Percentiles rank a stretch among this genome's conserved stretches.
phyloP scores from a whole-genome alignment of 2,113 vertebrate genomes.

The Delphinus delphis region DNA sequence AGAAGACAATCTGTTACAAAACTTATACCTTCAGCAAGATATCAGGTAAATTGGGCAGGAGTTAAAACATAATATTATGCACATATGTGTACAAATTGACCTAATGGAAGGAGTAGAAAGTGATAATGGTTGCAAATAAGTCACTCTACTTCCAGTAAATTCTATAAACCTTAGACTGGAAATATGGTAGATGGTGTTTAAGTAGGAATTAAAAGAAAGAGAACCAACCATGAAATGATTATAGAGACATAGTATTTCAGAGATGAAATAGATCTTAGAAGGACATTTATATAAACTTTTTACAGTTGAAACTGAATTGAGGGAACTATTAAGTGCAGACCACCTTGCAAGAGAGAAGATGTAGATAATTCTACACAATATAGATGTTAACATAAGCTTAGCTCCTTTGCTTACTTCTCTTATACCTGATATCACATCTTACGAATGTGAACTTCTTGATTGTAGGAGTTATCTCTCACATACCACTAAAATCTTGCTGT shows the following conservation, averaged over 20 bases:
- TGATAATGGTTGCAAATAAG: neutral
- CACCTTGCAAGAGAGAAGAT: neutral
- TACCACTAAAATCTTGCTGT: neutral
- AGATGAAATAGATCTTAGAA: neutral
- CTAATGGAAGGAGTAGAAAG: neutral
- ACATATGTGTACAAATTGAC: neutral
- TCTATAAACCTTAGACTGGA: neutral
- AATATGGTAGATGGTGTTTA: neutral
- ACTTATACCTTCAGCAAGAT: neutral
- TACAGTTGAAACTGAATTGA: neutral
- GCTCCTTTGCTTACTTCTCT: neutral
- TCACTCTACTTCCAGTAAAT: neutral
- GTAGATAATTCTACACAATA: neutral
- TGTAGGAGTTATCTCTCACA: neutral
- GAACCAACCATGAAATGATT: neutral
- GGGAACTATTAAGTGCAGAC: neutral
- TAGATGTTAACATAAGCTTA: neutral
- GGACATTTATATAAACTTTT: neutral
- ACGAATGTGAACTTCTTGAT: neutral
- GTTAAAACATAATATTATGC: neutral
- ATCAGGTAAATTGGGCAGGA: neutral
- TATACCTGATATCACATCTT: neutral
- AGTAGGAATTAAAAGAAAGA: neutral
- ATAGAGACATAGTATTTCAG: neutral
- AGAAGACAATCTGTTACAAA: neutral